phyloP scores from a whole-genome alignment of 2,888 invertebrate species.

The Eudemis profundana region DNA sequence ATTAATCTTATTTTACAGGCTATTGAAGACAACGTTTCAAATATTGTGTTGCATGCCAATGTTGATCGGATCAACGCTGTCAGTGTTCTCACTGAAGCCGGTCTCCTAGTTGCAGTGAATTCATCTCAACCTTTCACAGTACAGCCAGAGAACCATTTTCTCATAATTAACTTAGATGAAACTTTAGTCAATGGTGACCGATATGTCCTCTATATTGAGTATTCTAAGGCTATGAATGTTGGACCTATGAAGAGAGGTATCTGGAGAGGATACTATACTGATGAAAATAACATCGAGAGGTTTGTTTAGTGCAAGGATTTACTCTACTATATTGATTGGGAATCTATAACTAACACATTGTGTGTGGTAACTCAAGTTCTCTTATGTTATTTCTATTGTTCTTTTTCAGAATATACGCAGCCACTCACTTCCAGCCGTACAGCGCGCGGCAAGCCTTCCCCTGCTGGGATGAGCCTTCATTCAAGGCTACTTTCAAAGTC shows the following conservation, averaged over 20 bases:
- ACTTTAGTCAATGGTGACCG: conserved; percentile 57
- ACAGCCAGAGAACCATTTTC: conserved; percentile 74
- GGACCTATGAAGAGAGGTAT: conserved; percentile 80
- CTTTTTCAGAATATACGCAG: conserved; percentile 73
- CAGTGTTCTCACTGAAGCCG: conserved; percentile 51
- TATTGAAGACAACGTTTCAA: conserved; percentile 60
- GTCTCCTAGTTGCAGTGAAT: conserved; percentile 51
- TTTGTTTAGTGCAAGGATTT: conserved; percentile 50
- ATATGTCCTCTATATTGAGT: conserved; percentile 78
- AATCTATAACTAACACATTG: too few relatives aligned
- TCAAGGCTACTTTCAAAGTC: conserved; percentile 90
- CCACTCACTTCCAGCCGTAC: conserved; percentile 92
- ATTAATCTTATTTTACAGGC: conserved; percentile 58
- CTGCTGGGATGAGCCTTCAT: conserved; percentile 94
- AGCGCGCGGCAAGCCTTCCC: conserved; percentile 93
- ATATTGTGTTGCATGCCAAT: conserved; percentile 81
- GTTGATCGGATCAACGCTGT: conserved; percentile 65
- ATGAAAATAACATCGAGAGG: conserved; percentile 68
- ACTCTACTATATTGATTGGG: background rate
- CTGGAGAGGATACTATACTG: conserved; percentile 76
- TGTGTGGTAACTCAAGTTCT: background rate
- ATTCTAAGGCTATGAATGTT: conserved; percentile 80
- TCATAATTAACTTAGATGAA: conserved; percentile 66
- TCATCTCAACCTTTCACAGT: conserved; percentile 51
- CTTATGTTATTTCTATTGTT: background rate